phyloP scores from a whole-genome alignment of 2,113 vertebrate genomes.

The Nanger granti region DNA sequence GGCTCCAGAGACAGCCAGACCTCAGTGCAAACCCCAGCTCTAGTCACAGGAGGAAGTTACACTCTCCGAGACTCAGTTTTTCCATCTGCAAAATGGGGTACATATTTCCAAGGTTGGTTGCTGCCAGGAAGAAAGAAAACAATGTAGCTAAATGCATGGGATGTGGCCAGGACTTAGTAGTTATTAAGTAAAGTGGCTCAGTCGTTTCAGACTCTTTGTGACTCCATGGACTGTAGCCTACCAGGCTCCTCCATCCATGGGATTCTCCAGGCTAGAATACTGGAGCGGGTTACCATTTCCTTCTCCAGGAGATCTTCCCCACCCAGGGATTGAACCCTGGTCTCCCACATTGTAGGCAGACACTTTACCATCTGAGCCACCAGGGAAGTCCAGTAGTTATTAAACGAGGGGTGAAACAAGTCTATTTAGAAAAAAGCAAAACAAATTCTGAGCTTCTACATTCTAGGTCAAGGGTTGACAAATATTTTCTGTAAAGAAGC shows the following conservation, averaged over 20 bases:
- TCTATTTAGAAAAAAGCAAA: neutral
- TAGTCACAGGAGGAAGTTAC: neutral
- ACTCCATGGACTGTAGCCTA: too few species aligned
- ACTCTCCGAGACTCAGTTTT: neutral
- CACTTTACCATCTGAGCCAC: too few species aligned
- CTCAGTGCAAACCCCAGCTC: neutral
- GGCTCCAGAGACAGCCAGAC: neutral
- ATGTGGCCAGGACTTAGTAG: neutral
- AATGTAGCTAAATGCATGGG: neutral
- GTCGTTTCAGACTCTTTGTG: too few species aligned
- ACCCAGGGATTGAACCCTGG: too few species aligned
- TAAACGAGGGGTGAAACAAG: neutral
- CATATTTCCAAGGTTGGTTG: neutral
- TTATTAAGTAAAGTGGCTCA: neutral
- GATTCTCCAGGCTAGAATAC: too few species aligned
- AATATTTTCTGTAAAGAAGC: neutral
- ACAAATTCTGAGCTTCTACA: neutral
- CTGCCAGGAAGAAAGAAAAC: neutral
- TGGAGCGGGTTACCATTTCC: too few species aligned
- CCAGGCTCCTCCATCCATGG: too few species aligned
- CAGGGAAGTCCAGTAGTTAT: too few species aligned
- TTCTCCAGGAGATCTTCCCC: too few species aligned
- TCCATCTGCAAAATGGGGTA: neutral
- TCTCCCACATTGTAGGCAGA: too few species aligned
- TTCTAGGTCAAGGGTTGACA: neutral